Evolutionary conservation across 2,113 vertebrate species (phyloP), one percentile per base, ranked within the genome.

Genomic region (Leptocoma aspasia): DNA sequence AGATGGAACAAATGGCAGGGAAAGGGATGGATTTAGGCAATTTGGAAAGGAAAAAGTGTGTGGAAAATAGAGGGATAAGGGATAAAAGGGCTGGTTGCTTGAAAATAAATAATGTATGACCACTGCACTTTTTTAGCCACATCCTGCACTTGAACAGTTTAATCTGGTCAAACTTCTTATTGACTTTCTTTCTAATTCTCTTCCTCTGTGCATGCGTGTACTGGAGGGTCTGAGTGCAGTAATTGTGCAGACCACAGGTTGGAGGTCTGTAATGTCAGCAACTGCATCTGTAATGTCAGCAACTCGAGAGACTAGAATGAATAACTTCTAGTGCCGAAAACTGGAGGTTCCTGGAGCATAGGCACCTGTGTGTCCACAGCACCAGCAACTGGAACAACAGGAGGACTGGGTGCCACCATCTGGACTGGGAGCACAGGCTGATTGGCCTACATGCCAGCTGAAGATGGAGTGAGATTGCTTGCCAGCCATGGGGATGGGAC

Each of bases 391-490:
- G 20, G 14, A 82, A 30, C 0, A 20, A 28, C 7, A 27, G 41
- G 60, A 71, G 9, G 28, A 22, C 20, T 31, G 11, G 3, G 13
- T 64, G 20, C 27, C 60, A 63, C 22, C 20, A 78, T 9, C 6
- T 33, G 66, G 44, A 28, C 27, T 59, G n/a, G 28, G 22, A 80
- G 10, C 23, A n/a, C 3, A 19, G n/a, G 13, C 4, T 27, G 6
- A 27, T 17, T 37, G 14, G 7, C 35, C 13, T 59, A 5, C 23
- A 21, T 60, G 10, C 27, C 39, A 64, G 26, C 21, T 65, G 45
- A n/a, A 85, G 52, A 66, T 35, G 3, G 5, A 61, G 9, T 30
- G 26, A 41, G 14, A 28, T 66, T 0, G 0, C 41, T 8, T 17
- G 3, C 23, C 50, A 44, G 31, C 13, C 13, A 8, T 7, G 2